Base-by-base conservation (phyloP, 2,888 invertebrate species). In the Cotesia congregata region DNA sequence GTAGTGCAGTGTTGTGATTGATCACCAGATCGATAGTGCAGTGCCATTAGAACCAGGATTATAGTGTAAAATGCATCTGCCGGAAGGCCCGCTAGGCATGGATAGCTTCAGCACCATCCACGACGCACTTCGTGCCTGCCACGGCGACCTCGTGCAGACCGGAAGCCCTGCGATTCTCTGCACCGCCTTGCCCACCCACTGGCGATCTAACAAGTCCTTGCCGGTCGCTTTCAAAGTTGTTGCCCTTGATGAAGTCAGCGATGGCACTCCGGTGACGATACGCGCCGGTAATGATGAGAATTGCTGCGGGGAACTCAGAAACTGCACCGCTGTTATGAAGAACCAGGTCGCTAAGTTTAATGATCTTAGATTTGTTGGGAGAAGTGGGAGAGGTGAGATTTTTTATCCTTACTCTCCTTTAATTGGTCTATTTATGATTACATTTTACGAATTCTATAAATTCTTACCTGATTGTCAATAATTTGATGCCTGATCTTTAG, bases 281-380 rank as follows among this genome's bases (percentile, higher is more conserved):
- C 93, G 95, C 79, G 99, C 98, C 76, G 99, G 99, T 60, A 99
- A 99, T 90, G 99, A 99, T 86, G 99, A 99, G 90, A 99, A 99
- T 90, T 96, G 93, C 84, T 97, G 97, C 92, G 98, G 97, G 0
- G 99, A 99, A 88, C 90, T 99, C 84, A 92, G 97, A 84, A 99
- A 99, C 90, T 95, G 94, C 86, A 95, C 96, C 5, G 97, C 99
- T 0, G 94, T 97, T 83, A 97, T 99, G 95, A 98, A 98, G 91
- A 97, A 97, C 88, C 97, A 98, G 90, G 96, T 99, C 82, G 99
- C 99, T 59, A 98, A 98, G 91, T 99, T 99, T 92, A 98, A 98
- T 88, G 99, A 99, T 92, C 93, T 99, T 74, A 92, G 99, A 86
- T 99, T 99, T 90, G 98, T 99, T 74, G 99, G 99, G 5, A 93